Percentiles rank a stretch among this genome's conserved stretches.
Conservation (phyloP, 2,113 vertebrate species). For the Chunga burmeisteri region DNA sequence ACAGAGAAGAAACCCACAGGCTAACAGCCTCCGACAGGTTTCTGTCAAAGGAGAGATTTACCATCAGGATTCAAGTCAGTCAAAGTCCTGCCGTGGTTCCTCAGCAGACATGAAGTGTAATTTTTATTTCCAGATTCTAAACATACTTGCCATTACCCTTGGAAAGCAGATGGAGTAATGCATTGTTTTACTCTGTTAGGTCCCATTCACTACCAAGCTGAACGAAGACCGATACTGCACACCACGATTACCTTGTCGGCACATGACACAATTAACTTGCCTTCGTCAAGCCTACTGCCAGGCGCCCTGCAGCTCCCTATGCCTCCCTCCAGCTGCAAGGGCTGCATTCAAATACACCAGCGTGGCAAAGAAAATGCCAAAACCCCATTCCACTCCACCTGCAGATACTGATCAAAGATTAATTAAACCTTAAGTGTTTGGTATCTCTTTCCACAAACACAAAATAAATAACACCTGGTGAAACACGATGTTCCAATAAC, state of each 20-base stretch:
- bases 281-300: not conserved
- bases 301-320: not conserved
- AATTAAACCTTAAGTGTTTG: not conserved
- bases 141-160: not conserved
- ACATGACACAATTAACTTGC: not conserved
- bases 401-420: not conserved
- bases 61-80: not conserved
- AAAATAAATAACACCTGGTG: not conserved
- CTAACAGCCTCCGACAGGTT: not conserved
- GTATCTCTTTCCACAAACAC: not conserved
- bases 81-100: not conserved
- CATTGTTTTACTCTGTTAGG: not conserved
- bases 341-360: accelerated
- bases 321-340: not conserved
- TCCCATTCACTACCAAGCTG: not conserved
- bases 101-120: accelerated
- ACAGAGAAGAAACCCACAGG: not conserved
- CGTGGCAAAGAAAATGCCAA: not conserved
- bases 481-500: not conserved
- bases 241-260: accelerated
- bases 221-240: not conserved
- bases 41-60: not conserved
- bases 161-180: not conserved
- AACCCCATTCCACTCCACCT: not conserved
- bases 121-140: not conserved